Conservation (phyloP, 2,888 invertebrate species). For the Hybos culiciformis region DNA sequence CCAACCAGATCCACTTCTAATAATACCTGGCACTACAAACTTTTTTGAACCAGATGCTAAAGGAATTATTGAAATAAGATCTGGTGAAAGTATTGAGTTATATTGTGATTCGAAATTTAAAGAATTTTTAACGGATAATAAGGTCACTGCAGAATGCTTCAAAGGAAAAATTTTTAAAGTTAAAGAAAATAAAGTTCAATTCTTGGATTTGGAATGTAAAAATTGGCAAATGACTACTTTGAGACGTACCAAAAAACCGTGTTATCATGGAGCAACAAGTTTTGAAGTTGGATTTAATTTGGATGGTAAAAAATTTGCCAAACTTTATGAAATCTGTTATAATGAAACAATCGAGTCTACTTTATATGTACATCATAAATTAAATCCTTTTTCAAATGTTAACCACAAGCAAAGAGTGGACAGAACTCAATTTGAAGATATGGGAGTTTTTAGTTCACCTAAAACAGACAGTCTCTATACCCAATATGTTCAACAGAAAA, state of each 20-base stretch:
- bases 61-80: constrained; percentile 18
- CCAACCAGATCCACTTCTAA: constrained; percentile 43
- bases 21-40: constrained; percentile 30
- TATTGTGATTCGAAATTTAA: constrained; percentile 16
- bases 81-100: constrained; percentile 22
- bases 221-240: constrained; percentile 22
- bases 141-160: constrained; percentile 23
- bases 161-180: constrained; percentile 19
- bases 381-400: constrained; percentile 33
- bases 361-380: constrained; percentile 30
- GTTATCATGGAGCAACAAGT: constrained; percentile 18
- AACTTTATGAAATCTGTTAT: constrained; percentile 33
- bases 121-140: constrained; percentile 14
- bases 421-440: constrained; percentile 27
- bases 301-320: constrained; percentile 23
- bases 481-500: constrained; percentile 26
- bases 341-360: constrained; percentile 29
- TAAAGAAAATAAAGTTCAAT: constrained; percentile 16
- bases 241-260: too few relatives aligned
- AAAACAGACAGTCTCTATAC: constrained; percentile 29
- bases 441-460: constrained; percentile 28
- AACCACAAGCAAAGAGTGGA: constrained; percentile 33
- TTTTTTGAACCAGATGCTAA: constrained; percentile 18
- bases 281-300: constrained; percentile 31
- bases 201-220: constrained; percentile 22